These are phyloP conservation scores for Megaustenia siamemsis DNA, from an alignment of 2,888 invertebrate species.

Conservation along the genomic window DNA sequence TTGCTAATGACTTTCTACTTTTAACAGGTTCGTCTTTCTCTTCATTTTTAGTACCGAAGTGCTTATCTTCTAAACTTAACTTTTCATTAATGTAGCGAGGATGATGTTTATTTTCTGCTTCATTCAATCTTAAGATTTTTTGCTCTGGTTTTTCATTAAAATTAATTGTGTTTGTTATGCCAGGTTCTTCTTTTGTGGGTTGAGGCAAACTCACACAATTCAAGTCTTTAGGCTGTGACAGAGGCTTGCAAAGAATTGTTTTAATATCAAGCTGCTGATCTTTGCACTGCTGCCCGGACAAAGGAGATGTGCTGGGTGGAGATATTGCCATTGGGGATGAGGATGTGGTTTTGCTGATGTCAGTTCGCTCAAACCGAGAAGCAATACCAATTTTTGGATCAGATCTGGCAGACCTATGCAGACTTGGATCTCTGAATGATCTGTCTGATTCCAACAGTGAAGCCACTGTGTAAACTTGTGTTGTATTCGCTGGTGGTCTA, in stretches of 20 bases:
- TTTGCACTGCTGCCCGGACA: slow-evolving; percentile 5
- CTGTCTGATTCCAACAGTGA: slow-evolving; percentile 35
- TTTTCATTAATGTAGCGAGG: slow-evolving; percentile 45
- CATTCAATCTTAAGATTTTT: slow-evolving; percentile 64
- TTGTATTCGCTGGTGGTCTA: neutral
- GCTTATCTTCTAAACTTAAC: slow-evolving; percentile 4
- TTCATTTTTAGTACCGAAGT: slow-evolving; percentile 33
- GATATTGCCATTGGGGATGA: slow-evolving; percentile 32
- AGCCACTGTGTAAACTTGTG: slow-evolving; percentile 35
- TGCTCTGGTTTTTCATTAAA: neutral
- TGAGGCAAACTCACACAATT: slow-evolving; percentile 49
- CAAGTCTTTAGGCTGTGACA: neutral
- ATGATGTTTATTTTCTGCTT: slow-evolving; percentile 63
- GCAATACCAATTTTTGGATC: slow-evolving; percentile 77
- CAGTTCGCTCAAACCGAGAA: slow-evolving; percentile 73
- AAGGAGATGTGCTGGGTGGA: neutral
- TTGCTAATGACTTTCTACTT: slow-evolving; percentile 51
- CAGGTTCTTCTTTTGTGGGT: slow-evolving; percentile 51
- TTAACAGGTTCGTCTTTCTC: slow-evolving; percentile 51
- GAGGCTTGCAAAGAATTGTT: slow-evolving; percentile 33
- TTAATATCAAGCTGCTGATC: slow-evolving; percentile 42
- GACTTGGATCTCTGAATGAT: slow-evolving; percentile 73
- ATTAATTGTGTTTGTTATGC: neutral
- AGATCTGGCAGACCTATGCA: slow-evolving; percentile 71
- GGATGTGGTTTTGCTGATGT: slow-evolving; percentile 32